Percentiles rank a stretch among this genome's conserved stretches.
Evolutionary conservation across 1,140 invertebrate species (phyloP).

Genomic region (Diachasmimorpha longicaudata): DNA sequence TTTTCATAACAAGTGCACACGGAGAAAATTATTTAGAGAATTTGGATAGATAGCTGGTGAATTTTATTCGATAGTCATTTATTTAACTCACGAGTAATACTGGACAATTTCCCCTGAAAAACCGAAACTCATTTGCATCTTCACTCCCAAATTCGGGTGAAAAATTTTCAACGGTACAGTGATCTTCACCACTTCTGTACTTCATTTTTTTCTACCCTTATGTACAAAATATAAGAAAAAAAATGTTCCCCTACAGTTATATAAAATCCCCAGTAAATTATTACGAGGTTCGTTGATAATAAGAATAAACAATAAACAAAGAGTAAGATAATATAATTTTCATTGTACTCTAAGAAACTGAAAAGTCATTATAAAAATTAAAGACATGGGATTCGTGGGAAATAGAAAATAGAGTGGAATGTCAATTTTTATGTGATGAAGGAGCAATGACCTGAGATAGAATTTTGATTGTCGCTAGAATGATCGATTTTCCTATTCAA

Average conservation of each 20-base stretch:
- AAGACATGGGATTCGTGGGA: not conserved
- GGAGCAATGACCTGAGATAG: constrained; percentile 3
- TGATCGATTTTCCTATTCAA: not conserved
- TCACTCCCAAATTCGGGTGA: no score
- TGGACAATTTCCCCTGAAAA: no score
- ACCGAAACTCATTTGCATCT: no score
- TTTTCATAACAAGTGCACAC: no score
- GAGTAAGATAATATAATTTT: not conserved
- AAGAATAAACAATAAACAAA: not conserved
- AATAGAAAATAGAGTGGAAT: constrained; percentile 24
- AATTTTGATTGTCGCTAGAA: not conserved
- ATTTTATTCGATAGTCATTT: no score
- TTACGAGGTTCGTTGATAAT: not conserved
- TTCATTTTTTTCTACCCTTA: not conserved
- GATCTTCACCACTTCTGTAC: not conserved
- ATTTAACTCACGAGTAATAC: no score
- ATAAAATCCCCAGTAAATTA: not conserved
- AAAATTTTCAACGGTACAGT: not conserved
- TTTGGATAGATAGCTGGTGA: no score
- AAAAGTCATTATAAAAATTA: not conserved
- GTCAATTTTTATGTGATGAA: constrained; percentile 28
- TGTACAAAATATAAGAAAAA: not conserved
- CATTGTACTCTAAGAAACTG: not conserved
- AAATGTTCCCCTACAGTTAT: not conserved
- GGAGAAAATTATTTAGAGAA: no score